These are phyloP conservation scores for Alcis repandata DNA, from an alignment of 2,888 invertebrate species.

Conservation along the genomic window DNA sequence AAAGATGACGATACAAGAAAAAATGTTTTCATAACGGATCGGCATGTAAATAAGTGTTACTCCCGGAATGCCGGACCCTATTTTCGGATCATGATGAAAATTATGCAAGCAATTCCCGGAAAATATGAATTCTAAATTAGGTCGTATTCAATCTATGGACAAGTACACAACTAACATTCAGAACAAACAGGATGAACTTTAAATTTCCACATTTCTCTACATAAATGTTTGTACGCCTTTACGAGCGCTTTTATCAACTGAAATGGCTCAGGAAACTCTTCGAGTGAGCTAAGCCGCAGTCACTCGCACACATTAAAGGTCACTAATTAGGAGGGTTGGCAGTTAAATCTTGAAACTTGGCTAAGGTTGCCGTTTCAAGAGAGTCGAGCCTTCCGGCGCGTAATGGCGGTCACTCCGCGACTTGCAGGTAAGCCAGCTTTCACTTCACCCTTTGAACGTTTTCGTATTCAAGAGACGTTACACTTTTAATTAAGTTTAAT, in stretches of 20 bases:
- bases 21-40: too few species aligned
- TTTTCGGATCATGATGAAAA: too few species aligned
- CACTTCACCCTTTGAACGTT: constrained; percentile 20
- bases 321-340: constrained; percentile 64
- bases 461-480: constrained; percentile 27
- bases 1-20: too few species aligned
- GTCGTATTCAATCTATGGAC: too few species aligned
- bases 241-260: constrained; percentile 2
- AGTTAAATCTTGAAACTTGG: constrained; percentile 64
- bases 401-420: constrained; percentile 47
- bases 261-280: constrained; percentile 16
- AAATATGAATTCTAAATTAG: background rate
- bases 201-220: constrained; percentile 1
- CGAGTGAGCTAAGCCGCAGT: constrained; percentile 26
- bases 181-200: background rate
- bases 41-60: too few species aligned
- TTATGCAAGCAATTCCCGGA: too few species aligned
- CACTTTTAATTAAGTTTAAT: constrained; percentile 33
- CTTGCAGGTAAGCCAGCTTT: constrained; percentile 27
- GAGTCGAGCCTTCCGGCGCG: constrained; percentile 42
- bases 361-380: constrained; percentile 54
- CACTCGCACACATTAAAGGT: constrained; percentile 56
- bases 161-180: background rate
- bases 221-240: constrained; percentile 6
- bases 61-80: too few species aligned